A percentile compares a stretch with the other conserved stretches of the same genome.
phyloP scores from a whole-genome alignment of 2,888 invertebrate species.

The Lapara coniferarum region DNA sequence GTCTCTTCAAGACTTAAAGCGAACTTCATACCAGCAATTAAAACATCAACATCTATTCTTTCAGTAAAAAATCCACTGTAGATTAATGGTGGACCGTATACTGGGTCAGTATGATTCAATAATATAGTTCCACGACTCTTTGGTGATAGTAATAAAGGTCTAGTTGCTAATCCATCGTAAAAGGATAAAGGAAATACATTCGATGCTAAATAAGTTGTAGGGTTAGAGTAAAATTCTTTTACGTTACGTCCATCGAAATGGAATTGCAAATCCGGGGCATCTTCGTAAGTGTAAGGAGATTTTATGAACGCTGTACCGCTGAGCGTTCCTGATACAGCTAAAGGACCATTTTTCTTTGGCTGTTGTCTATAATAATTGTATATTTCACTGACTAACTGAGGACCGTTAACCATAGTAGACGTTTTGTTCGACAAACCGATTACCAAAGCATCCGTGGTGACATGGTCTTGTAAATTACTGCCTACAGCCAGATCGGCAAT shows the following conservation, averaged over 20 bases:
- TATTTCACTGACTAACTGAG: constrained; percentile 70
- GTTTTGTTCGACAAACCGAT: constrained; percentile 79
- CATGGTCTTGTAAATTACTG: constrained; percentile 89
- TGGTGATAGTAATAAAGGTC: constrained; percentile 85
- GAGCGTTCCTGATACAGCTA: constrained; percentile 81
- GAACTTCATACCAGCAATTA: constrained; percentile 85
- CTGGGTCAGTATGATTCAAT: constrained; percentile 87
- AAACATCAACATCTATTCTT: constrained; percentile 84
- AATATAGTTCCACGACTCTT: constrained; percentile 85
- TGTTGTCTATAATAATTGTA: constrained; percentile 66
- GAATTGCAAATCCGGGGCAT: constrained; percentile 86
- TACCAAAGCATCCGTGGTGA: constrained; percentile 84
- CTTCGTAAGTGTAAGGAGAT: constrained; percentile 72
- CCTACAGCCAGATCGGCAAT: constrained; percentile 88
- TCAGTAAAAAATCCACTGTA: constrained; percentile 87
- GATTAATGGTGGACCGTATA: constrained; percentile 88
- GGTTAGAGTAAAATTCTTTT: constrained; percentile 83
- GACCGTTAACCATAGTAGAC: constrained; percentile 68
- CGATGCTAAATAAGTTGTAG: constrained; percentile 74
- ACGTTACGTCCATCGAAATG: constrained; percentile 85
- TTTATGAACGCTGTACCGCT: constrained; percentile 85
- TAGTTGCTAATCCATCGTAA: constrained; percentile 84
- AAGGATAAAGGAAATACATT: constrained; percentile 84
- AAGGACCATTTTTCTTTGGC: constrained; percentile 74
- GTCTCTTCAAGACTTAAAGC: constrained; percentile 84